A percentile compares a stretch with the other conserved stretches of the same genome.
Conservation (phyloP, 1,140 invertebrate genomes). For the Drosophila mojavensis region DNA sequence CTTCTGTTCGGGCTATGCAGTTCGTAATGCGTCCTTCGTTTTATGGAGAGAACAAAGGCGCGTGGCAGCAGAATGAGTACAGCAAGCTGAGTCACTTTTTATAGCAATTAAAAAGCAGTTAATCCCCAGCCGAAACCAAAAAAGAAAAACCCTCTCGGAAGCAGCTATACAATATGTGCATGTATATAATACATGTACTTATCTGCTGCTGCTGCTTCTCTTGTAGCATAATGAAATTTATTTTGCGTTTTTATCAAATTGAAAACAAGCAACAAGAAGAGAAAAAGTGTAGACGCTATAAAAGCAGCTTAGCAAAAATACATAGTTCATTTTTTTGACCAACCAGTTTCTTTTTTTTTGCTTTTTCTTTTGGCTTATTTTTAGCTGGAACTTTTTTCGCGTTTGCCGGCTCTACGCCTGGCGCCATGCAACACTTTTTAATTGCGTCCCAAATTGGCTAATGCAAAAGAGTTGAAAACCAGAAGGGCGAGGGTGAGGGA, state of each 20-base stretch:
- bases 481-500: no score
- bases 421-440: constrained; percentile 63
- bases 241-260: constrained; percentile 12
- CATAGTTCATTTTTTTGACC: constrained; percentile 25
- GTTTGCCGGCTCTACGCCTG: constrained; percentile 22
- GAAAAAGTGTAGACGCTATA: background rate
- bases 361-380: background rate
- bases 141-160: background rate
- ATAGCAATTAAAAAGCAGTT: constrained; percentile 54
- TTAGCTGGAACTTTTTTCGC: constrained; percentile 20
- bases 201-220: background rate
- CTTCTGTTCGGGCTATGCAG: constrained; percentile 27
- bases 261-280: background rate
- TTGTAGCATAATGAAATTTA: constrained; percentile 4
- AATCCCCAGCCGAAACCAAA: constrained; percentile 7
- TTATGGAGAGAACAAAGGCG: constrained; percentile 23
- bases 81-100: constrained; percentile 21
- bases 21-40: constrained; percentile 52
- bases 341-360: background rate
- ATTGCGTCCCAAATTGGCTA: constrained; percentile 52
- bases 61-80: constrained; percentile 16
- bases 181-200: background rate
- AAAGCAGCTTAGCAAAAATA: constrained; percentile 2
- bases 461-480: constrained; percentile 29
- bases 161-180: background rate